Evolutionary conservation across 2,113 vertebrate genomes (phyloP).

Genomic region (Pluvialis apricaria): DNA sequence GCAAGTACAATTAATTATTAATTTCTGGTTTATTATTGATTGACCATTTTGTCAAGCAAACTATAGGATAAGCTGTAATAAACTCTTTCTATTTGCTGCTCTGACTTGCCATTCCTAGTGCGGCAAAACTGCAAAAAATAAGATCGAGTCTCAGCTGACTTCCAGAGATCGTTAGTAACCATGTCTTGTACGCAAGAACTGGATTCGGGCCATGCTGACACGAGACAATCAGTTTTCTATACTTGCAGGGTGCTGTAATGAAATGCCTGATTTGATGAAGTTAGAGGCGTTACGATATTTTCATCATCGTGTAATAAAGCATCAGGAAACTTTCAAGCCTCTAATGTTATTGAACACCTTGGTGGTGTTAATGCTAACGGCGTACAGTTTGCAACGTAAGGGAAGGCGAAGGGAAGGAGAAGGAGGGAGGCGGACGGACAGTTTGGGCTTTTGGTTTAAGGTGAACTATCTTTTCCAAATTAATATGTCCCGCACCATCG

Average conservation of each 20-base stretch:
- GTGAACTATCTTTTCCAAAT: background rate
- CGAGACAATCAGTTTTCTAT: conserved; percentile 21
- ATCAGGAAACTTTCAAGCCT: conserved; percentile 40
- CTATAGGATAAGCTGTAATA: conserved; percentile 13
- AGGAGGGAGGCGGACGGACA: accelerated
- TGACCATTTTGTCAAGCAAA: conserved; percentile 16
- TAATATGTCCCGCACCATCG: background rate
- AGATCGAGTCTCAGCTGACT: conserved; percentile 24
- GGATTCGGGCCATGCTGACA: conserved; percentile 12
- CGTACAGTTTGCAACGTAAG: background rate
- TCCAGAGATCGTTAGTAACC: conserved; percentile 33
- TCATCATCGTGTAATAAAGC: conserved; percentile 33
- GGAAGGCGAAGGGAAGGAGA: background rate
- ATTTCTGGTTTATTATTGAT: conserved; percentile 15
- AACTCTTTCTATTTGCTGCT: conserved; percentile 20
- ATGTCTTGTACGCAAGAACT: conserved; percentile 16
- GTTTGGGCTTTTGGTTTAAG: background rate
- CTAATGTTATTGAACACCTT: background rate
- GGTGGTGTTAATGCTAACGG: background rate
- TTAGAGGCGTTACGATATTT: conserved; percentile 25
- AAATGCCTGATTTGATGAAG: conserved; percentile 45
- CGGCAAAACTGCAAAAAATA: conserved; percentile 14
- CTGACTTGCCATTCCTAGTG: conserved; percentile 15
- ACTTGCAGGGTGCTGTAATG: background rate
- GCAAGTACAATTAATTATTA: background rate